Percentiles rank a stretch among this genome's conserved stretches.
Conservation (phyloP, 2,888 invertebrate genomes). For the Gonocerus acuteangulatus region DNA sequence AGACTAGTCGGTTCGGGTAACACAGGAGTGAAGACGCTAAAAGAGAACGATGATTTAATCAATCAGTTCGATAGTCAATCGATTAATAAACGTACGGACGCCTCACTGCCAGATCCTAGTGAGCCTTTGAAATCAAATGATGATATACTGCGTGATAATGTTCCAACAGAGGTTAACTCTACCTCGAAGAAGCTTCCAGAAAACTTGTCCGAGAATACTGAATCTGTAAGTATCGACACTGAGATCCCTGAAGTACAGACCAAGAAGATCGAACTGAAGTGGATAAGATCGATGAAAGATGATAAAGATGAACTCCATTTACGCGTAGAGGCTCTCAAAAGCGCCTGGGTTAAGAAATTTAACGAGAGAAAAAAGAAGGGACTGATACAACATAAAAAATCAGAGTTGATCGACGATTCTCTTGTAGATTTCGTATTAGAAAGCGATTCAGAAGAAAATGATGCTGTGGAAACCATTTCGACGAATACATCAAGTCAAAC, state of each 20-base stretch:
- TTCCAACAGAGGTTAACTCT: not conserved
- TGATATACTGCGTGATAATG: too few relatives aligned
- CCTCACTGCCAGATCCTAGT: not conserved
- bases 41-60: constrained; percentile 3
- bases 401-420: constrained; percentile 22
- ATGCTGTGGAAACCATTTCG: not conserved
- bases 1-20: constrained; percentile 32
- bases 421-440: constrained; percentile 24
- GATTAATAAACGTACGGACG: not conserved
- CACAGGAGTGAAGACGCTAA: constrained; percentile 1
- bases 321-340: constrained; percentile 31
- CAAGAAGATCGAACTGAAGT: constrained; percentile 11
- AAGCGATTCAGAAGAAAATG: not conserved
- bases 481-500: not conserved
- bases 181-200: not conserved
- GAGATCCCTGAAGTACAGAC: not conserved
- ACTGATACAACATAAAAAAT: constrained; percentile 15
- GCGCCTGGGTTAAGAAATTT: constrained; percentile 31
- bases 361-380: constrained; percentile 14
- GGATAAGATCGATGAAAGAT: constrained; percentile 26
- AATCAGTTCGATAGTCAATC: not conserved
- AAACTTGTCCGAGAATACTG: not conserved
- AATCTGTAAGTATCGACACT: not conserved
- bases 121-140: not conserved
- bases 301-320: constrained; percentile 29